Evolutionary conservation across 2,113 vertebrate genomes (phyloP).

Genomic region (Sarotherodon lohbergeri): DNA sequence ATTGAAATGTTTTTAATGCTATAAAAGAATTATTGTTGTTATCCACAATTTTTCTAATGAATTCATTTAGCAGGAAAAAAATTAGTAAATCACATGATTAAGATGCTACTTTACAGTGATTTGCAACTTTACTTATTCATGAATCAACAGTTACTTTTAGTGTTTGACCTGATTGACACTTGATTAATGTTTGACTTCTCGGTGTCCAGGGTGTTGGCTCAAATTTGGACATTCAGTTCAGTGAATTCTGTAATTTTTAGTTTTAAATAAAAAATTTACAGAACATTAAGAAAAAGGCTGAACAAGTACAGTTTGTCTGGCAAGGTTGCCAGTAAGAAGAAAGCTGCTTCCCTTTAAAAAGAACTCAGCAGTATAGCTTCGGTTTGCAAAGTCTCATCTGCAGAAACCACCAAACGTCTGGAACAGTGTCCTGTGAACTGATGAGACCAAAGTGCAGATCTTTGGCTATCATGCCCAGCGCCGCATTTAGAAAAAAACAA

Average conservation of each 20-base stretch:
- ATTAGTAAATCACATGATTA: too few species aligned
- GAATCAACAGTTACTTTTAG: neutral
- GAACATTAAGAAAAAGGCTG: rapidly evolving
- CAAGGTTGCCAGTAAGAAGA: rapidly evolving
- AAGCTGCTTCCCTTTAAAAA: rapidly evolving
- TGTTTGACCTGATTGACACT: neutral
- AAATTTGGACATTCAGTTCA: neutral
- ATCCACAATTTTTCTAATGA: too few species aligned
- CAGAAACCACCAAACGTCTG: neutral
- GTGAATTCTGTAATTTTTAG: neutral
- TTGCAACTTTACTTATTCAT: neutral
- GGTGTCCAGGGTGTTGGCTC: neutral
- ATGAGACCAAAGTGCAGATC: neutral
- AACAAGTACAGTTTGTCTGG: neutral
- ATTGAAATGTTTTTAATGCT: neutral
- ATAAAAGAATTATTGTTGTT: too few species aligned
- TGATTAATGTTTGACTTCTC: neutral
- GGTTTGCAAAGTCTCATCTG: neutral
- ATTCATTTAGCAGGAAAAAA: too few species aligned
- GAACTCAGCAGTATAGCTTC: rapidly evolving
- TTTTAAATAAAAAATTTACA: neutral
- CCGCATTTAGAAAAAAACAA: rapidly evolving
- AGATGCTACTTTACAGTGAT: neutral
- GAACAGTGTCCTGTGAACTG: rapidly evolving
- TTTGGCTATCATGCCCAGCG: rapidly evolving